Evolutionary conservation across 2,797 vertebrate genomes (phyloP), one percentile per base, ranked within the genome.

Genomic region (Myoxocephalus aenaeus): DNA sequence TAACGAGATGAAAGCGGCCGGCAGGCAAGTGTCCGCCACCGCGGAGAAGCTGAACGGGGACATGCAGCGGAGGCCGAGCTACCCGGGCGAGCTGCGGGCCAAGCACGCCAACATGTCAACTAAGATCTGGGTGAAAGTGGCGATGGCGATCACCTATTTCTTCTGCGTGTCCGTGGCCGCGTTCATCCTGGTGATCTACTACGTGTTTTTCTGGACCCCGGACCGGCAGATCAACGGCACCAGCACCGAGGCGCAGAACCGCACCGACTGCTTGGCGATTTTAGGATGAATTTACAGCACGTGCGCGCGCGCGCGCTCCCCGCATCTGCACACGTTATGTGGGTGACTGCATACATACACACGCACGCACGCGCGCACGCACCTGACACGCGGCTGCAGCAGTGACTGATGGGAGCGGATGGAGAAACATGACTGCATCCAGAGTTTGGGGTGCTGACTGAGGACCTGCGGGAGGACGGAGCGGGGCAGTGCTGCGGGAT

Each of bases 91-190:
- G 77, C 96, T 95, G 86, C 94, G 95, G 90, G 92, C 92, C 75
- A 96, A 95, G 22, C 93, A 94, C 86, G 92, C 87, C 76, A 95
- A 92, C 81, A 93, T 93, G 83, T 91, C 94, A 57, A 93, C 91
- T 36, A 95, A 94, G 88, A 91, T 95, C 1, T 97, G 97, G 97
- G 93, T 97, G 61, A 96, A 97, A 87, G 95, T 97, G 70, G 96
- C 96, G 2, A 96, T 97, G 73, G 96, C 96, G 2, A 94, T 97
- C 78, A 95, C 95, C 0, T 98, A 97, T 89, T 96, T 97, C 84
- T 84, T 97, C 40, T 96, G 96, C 87, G 96, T 98, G 65, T 98
- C 96, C 27, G 83, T 97, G 85, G 95, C 96, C 4, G 96, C 97
- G 0, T 94, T 97, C 84, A 91, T 97, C 56, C 92, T 98, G 77